A percentile compares a stretch with the other conserved stretches of the same genome.
These are phyloP conservation scores for Crenuchus spilurus DNA, from an alignment of 2,797 vertebrate genomes.

Conservation along the genomic window DNA sequence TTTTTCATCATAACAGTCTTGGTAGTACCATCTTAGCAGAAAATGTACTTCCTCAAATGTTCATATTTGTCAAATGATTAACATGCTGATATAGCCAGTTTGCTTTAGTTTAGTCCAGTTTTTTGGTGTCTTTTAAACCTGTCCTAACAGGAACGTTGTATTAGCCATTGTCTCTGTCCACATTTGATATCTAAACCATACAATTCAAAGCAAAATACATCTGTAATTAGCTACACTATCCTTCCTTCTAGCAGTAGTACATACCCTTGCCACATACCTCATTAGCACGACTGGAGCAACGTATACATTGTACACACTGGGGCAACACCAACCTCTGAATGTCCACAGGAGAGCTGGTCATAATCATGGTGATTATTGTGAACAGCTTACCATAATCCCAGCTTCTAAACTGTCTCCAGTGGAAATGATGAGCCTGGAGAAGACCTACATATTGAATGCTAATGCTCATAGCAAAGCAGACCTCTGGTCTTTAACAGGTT, in stretches of 20 bases:
- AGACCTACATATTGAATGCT: too few species aligned
- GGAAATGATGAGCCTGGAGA: not conserved
- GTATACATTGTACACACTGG: not conserved
- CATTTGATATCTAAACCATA: not conserved
- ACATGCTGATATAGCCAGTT: too few species aligned
- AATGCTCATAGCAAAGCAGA: too few species aligned
- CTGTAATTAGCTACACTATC: not conserved
- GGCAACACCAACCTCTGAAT: not conserved
- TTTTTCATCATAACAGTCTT: not conserved
- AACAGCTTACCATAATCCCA: conserved; percentile 23
- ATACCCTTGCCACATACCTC: not conserved
- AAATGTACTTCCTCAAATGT: not conserved
- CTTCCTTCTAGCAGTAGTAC: not conserved
- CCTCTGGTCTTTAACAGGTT: too few species aligned
- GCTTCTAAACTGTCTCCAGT: not conserved
- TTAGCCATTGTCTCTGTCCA: not conserved
- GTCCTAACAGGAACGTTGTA: not conserved
- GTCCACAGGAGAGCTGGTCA: not conserved
- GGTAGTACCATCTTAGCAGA: not conserved
- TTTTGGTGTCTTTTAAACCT: too few species aligned
- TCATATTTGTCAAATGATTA: not conserved
- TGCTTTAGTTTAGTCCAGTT: too few species aligned
- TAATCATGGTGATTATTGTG: conserved; percentile 12
- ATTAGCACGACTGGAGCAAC: not conserved
- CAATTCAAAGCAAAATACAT: too few species aligned